Conservation (phyloP, 2,888 invertebrate genomes). For the Pollenia angustigena region DNA sequence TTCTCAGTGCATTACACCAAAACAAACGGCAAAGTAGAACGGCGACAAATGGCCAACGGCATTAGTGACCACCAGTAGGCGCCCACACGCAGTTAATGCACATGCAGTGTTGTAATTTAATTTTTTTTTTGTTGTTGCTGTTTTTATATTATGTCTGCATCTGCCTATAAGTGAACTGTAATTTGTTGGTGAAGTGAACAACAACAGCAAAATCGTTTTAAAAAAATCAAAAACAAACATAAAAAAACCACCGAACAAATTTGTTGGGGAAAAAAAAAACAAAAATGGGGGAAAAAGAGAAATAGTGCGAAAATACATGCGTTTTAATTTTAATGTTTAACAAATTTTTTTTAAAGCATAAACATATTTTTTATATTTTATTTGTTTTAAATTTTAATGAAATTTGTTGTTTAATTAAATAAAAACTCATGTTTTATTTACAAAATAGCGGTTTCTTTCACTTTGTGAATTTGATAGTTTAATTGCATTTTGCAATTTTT, state of each 20-base stretch:
- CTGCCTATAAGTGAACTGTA: slow-evolving; percentile 63
- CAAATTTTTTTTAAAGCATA: slow-evolving; percentile 26
- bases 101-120: slow-evolving; percentile 52
- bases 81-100: slow-evolving; percentile 68
- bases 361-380: not conserved
- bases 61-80: slow-evolving; percentile 64
- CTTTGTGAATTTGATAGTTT: slow-evolving; percentile 35
- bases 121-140: slow-evolving; percentile 20
- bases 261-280: slow-evolving; percentile 1
- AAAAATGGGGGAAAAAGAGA: not conserved
- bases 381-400: slow-evolving; percentile 8
- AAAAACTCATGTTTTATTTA: slow-evolving; percentile 57
- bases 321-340: slow-evolving; percentile 64
- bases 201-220: slow-evolving; percentile 34
- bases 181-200: slow-evolving; percentile 24
- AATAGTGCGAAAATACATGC: slow-evolving; percentile 51
- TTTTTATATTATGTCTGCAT: slow-evolving; percentile 33
- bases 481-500: slow-evolving; percentile 29
- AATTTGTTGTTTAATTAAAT: slow-evolving; percentile 57
- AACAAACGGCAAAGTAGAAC: slow-evolving; percentile 30
- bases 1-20: slow-evolving; percentile 29
- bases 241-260: not conserved
- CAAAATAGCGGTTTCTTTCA: slow-evolving; percentile 29
- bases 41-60: slow-evolving; percentile 41
- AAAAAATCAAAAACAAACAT: slow-evolving; percentile 48